Evolutionary conservation across 2,888 invertebrate species (phyloP), one percentile per base, ranked within the genome.

Genomic region (Drosophila austrosaltans): DNA sequence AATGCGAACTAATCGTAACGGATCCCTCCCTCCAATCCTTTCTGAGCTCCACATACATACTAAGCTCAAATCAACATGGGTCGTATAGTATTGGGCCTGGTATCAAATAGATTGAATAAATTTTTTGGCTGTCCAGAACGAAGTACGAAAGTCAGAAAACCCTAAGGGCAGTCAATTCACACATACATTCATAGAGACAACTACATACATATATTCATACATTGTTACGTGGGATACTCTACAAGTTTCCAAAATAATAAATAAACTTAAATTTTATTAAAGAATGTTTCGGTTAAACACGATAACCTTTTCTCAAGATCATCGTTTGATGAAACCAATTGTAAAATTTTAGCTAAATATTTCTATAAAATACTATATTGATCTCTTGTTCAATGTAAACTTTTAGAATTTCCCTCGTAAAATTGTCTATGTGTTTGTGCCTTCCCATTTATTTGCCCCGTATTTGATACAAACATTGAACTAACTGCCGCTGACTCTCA

Each of bases 51-150:
- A 61, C 57, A 82, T 75, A 78, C 56, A 73, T 74, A 74, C 64
- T 64, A 53, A 67, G 76, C 59, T 63, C 61, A 83, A 76, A 82
- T 81, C 79, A 84, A 74, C 36, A 36, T 36, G 36, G 36, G 36
- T 36, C 36, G 36, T 36, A 10, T 36, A 36, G 36, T 71, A 63
- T 64, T 63, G 74, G 68, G 44, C 63, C 7, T 22, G 72, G 44
- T 84, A 75, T 77, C 79, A 76, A 78, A 84, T 82, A 77, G 76
- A 85, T 89, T 82, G 78, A 77, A 82, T 87, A 78, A 78, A 76
- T 74, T 69, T 69, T 74, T 70, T 68, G 66, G 10, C 48, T 12
- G 25, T 36, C 72, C 64, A 53, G 62, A 60, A 73, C 16, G 25
- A 53, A n/a, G 56, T 48, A 48, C 48, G 12, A 48, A 48, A 48